Conservation (phyloP, 1,140 invertebrate genomes). For the Coptotermes formosanus region DNA sequence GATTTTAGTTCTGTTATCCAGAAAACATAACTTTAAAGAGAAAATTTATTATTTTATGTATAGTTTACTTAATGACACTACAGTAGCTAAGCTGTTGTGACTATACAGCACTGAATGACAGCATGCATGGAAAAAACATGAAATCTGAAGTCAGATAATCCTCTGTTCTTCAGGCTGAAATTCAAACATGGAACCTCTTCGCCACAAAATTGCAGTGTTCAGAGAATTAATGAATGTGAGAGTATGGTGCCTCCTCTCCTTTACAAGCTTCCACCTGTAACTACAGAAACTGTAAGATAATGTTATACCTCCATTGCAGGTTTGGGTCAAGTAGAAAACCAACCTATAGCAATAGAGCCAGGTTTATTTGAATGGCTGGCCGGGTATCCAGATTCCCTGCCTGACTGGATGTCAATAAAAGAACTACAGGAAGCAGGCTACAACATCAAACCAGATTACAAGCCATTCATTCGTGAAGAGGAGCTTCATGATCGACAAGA, state of each 20-base stretch:
- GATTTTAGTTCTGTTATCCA: neutral
- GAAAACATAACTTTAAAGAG: too few relatives aligned
- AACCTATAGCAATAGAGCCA: slow-evolving; percentile 76
- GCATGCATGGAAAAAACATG: too few relatives aligned
- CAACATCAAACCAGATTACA: slow-evolving; percentile 71
- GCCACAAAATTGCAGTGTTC: too few relatives aligned
- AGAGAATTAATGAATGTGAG: neutral
- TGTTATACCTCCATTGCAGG: slow-evolving; percentile 42
- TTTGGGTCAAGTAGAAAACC: slow-evolving; percentile 47
- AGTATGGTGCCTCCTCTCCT: neutral
- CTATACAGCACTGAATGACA: too few relatives aligned
- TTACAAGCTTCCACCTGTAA: too few relatives aligned
- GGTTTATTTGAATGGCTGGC: slow-evolving; percentile 89
- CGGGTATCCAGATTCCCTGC: slow-evolving; percentile 82
- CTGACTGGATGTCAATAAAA: slow-evolving; percentile 72
- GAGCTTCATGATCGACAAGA: slow-evolving; percentile 58
- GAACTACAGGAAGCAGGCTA: slow-evolving; percentile 74
- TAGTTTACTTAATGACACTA: too few relatives aligned
- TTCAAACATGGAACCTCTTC: too few relatives aligned
- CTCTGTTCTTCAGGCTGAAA: too few relatives aligned
- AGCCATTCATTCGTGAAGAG: slow-evolving; percentile 59
- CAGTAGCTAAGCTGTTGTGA: too few relatives aligned
- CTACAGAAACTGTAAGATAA: too few relatives aligned
- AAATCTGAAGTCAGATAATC: too few relatives aligned
- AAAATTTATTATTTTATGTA: too few relatives aligned